Evolutionary conservation across 2,888 invertebrate species (phyloP).

Genomic region (Ceraclea dissimilis): DNA sequence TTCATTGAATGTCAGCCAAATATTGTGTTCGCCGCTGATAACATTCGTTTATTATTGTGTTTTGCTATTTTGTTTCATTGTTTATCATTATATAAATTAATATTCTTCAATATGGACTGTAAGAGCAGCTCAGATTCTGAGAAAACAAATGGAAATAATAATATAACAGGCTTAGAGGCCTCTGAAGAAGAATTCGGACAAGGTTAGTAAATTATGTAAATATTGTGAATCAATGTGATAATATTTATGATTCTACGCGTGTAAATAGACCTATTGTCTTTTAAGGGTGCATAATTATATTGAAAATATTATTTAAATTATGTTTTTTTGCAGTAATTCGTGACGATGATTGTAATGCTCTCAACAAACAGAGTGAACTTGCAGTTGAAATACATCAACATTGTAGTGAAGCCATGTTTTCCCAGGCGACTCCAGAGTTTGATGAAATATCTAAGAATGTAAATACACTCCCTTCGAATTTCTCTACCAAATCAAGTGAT

Average conservation of each 20-base stretch:
- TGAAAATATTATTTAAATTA: not conserved
- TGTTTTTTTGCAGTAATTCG: not conserved
- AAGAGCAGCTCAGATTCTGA: not conserved
- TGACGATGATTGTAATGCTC: constrained; percentile 16
- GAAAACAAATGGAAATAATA: not conserved
- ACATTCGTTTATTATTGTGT: no score
- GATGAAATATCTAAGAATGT: not conserved
- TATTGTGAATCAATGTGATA: no score
- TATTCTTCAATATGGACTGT: not conserved
- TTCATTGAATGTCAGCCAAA: no score
- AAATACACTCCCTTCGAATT: not conserved
- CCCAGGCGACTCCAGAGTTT: constrained; percentile 17
- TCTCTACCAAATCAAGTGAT: constrained; percentile 5
- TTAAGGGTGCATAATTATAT: no score
- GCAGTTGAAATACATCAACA: not conserved
- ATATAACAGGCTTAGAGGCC: not conserved
- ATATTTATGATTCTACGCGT: not conserved
- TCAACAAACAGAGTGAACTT: not conserved
- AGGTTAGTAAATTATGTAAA: no score
- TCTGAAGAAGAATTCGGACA: not conserved
- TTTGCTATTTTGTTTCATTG: no score
- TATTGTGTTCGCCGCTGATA: no score
- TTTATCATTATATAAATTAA: no score
- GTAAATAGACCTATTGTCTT: no score
- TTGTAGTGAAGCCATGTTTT: constrained; percentile 15